These are phyloP conservation scores for Onychomys arenicola DNA, from an alignment of 2,797 vertebrate genomes.

Conservation along the genomic window DNA sequence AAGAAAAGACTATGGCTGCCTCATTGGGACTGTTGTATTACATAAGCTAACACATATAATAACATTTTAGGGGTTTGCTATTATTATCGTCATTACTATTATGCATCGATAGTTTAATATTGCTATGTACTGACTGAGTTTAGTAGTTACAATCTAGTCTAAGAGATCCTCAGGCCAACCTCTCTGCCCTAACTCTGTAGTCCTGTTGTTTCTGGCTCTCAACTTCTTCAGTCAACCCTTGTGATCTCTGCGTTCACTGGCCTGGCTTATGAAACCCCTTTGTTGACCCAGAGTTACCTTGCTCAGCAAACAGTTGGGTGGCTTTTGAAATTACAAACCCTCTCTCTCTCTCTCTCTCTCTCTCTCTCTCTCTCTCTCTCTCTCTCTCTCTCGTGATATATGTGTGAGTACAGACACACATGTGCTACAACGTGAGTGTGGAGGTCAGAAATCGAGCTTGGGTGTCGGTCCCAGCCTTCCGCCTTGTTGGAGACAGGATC, in stretches of 20 bases:
- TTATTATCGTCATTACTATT: neutral
- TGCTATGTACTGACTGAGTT: neutral
- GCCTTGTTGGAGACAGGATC: neutral
- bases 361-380: too few relatives aligned
- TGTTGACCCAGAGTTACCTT: constrained; percentile 35
- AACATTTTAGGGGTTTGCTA: neutral
- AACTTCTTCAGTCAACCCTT: neutral
- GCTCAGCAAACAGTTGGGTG: neutral
- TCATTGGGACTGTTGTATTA: neutral
- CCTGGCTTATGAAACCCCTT: constrained; percentile 33
- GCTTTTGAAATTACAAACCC: constrained; percentile 44
- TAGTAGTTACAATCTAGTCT: neutral
- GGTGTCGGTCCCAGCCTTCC: neutral
- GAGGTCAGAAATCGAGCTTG: neutral
- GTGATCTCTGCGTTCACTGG: neutral
- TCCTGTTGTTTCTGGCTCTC: neutral
- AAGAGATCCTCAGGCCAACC: neutral
- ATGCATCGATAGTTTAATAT: neutral
- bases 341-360: too few relatives aligned
- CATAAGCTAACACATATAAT: neutral
- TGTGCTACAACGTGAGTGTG: neutral
- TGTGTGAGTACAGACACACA: neutral
- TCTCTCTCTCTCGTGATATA: neutral
- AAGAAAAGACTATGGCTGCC: neutral
- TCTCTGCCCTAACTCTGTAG: neutral